These are phyloP conservation scores for Sciaenops ocellatus DNA, from an alignment of 2,797 vertebrate genomes.

Conservation along the genomic window DNA sequence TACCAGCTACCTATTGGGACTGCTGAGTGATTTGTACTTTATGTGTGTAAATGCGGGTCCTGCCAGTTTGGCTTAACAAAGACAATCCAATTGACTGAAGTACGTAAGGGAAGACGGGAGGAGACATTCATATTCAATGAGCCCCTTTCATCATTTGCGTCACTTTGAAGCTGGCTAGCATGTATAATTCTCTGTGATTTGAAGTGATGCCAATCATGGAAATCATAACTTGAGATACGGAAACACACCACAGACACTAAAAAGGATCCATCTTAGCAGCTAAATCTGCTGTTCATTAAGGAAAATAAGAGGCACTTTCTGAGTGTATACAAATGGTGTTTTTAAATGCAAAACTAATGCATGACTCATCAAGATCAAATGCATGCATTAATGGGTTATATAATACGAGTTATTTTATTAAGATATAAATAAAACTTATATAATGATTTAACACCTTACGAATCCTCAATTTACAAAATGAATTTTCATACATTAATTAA, in stretches of 20 bases:
- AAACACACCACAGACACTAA: slow-evolving; percentile 34
- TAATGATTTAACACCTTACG: slow-evolving; percentile 13
- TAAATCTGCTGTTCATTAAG: slow-evolving; percentile 49
- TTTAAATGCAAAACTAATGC: slow-evolving; percentile 28
- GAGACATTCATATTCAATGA: slow-evolving; percentile 75
- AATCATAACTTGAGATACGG: slow-evolving; percentile 63
- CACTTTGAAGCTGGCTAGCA: slow-evolving; percentile 77
- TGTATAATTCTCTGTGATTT: slow-evolving; percentile 81
- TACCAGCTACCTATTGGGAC: slow-evolving; percentile 59
- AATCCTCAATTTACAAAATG: slow-evolving; percentile 11
- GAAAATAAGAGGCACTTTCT: slow-evolving; percentile 25
- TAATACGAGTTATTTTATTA: slow-evolving; percentile 11
- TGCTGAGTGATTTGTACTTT: slow-evolving; percentile 69
- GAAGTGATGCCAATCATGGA: slow-evolving; percentile 69
- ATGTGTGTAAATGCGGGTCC: slow-evolving; percentile 64
- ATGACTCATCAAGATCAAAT: slow-evolving; percentile 50
- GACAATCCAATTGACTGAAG: slow-evolving; percentile 71
- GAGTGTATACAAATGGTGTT: slow-evolving; percentile 21
- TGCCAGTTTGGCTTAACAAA: slow-evolving; percentile 77
- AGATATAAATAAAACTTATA: not conserved
- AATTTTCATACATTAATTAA: slow-evolving; percentile 11
- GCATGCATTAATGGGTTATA: slow-evolving; percentile 30
- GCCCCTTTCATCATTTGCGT: slow-evolving; percentile 71
- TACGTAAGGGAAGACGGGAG: slow-evolving; percentile 52
- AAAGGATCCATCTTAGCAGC: slow-evolving; percentile 34